Base-by-base conservation (phyloP, 1,140 invertebrate genomes). In the Euura saliciscinereae region DNA sequence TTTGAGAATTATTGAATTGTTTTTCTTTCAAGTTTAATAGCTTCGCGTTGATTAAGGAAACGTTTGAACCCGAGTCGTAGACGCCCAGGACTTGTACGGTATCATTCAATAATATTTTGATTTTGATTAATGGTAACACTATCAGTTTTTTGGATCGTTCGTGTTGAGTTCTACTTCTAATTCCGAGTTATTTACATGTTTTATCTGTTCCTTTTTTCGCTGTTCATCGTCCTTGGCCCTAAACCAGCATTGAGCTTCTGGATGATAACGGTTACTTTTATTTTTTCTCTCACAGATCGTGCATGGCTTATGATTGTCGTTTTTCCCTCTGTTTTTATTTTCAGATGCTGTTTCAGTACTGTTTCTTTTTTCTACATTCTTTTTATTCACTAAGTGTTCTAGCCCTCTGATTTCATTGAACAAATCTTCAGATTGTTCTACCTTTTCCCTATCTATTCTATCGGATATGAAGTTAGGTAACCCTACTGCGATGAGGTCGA, bases 71-170 rank as follows among this genome's bases (percentile, higher is more conserved):
- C 43, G 79, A 75, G 75, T 81, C 78, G 74, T 81, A 77, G 59
- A 77, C 66, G 64, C 74, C 79, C 4, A 44, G 67, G 45, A 77
- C 43, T 73, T 75, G 68, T 69, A 79, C 46, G 13, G 71, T 73
- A 51, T 77, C 67, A 73, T 81, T 76, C 69, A 79, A 70, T 75
- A 74, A 13, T 71, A 81, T 43, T 74, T 78, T 75, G 43, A 80
- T 71, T 77, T 79, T 69, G 64, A 82, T 82, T 78, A 81, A 83
- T 82, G 81, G 82, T 75, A 75, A 69, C 69, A 82, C 73, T 75
- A 77, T 69, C 73, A 78, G 80, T 83, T 82, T 83, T 83, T 83
- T 83, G 66, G 64, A 66, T 79, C 76, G 51, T 76, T 45, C 43
- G 75, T 45, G 68, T 76, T 80, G n/a, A 81, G 64, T 71, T 80